Percentiles rank a stretch among this genome's conserved stretches.
phyloP scores from a whole-genome alignment of 2,797 vertebrate genomes.

The Callimico goeldii region DNA sequence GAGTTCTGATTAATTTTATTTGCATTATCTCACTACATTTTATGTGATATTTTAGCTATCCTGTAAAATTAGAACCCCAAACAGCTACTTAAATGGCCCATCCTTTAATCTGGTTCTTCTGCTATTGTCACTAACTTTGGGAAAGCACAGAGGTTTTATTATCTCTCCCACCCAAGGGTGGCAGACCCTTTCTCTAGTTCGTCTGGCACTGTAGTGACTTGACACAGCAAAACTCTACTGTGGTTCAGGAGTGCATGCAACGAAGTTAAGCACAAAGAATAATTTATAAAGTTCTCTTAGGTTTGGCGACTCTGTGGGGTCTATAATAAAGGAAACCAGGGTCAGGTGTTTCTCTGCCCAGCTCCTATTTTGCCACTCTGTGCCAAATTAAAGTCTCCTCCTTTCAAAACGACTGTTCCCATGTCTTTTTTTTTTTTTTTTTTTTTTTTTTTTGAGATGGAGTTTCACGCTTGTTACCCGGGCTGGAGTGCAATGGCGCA shows the following conservation, averaged over 20 bases:
- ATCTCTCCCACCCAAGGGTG: background rate
- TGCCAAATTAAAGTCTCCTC: background rate
- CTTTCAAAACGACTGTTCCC: background rate
- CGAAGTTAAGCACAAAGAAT: background rate
- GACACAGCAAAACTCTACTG: background rate
- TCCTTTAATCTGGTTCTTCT: background rate
- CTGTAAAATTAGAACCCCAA: background rate
- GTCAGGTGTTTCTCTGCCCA: background rate
- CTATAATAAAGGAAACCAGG: background rate
- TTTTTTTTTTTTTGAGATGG: too few relatives aligned
- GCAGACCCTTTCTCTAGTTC: background rate
- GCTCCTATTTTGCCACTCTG: background rate
- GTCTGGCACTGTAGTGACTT: background rate
- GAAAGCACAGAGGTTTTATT: background rate
- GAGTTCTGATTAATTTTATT: background rate
- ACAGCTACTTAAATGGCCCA: background rate
- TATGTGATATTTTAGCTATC: background rate
- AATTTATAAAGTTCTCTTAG: background rate
- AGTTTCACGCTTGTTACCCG: too few relatives aligned
- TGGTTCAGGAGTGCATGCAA: background rate
- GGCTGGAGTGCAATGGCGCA: too few relatives aligned
- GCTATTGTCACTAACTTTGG: background rate
- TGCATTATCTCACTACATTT: background rate
- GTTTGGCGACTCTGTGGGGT: background rate
- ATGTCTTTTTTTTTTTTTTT: too few relatives aligned